A percentile compares a stretch with the other conserved stretches of the same genome.
These are phyloP conservation scores for Nylanderia fulva DNA, from an alignment of 1,140 invertebrate species.

Conservation along the genomic window DNA sequence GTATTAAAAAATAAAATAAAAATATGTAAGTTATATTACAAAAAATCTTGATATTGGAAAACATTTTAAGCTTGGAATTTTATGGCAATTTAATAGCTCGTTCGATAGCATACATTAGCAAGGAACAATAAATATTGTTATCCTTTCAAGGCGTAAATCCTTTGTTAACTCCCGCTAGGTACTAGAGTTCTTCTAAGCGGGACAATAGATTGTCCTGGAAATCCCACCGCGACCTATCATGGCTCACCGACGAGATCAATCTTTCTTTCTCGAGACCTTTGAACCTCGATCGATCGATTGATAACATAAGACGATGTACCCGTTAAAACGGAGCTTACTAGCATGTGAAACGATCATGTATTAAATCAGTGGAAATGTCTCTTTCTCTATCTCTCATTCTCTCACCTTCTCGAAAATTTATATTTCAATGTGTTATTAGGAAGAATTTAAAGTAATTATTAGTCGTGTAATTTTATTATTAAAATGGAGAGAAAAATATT, in stretches of 20 bases:
- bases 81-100: not conserved
- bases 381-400: not conserved
- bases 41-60: too few relatives aligned
- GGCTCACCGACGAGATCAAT: conserved; percentile 47
- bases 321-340: not conserved
- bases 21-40: too few relatives aligned
- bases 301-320: conserved; percentile 40
- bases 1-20: too few relatives aligned
- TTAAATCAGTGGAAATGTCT: not conserved
- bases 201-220: conserved; percentile 50
- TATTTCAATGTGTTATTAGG: too few relatives aligned
- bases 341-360: not conserved
- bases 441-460: too few relatives aligned
- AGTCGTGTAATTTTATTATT: not conserved
- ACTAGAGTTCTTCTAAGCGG: not conserved
- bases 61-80: not conserved
- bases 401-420: not conserved
- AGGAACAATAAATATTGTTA: conserved; percentile 65
- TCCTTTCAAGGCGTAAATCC: conserved; percentile 62
- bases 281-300: conserved; percentile 44
- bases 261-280: conserved; percentile 28
- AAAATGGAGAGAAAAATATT: not conserved
- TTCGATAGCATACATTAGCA: conserved; percentile 37
- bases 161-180: conserved; percentile 17
- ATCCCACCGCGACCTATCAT: conserved; percentile 47